Conservation (phyloP, 1,140 invertebrate genomes). For the Hyles euphorbiae region DNA sequence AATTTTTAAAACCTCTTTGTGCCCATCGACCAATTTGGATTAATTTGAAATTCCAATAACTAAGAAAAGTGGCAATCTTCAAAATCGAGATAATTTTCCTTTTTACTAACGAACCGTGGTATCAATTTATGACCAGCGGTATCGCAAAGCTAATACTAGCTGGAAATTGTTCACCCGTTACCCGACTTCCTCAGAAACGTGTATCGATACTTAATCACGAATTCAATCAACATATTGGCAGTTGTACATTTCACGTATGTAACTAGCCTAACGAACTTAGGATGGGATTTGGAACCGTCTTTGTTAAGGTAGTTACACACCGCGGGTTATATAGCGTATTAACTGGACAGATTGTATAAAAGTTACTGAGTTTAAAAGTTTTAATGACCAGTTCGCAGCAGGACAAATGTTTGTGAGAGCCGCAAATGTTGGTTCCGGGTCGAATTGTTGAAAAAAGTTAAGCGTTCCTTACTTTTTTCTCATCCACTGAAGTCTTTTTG, state of each 20-base stretch:
- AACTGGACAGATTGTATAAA: too few relatives aligned
- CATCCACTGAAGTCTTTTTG: too few relatives aligned
- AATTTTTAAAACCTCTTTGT: neutral
- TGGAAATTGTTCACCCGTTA: slow-evolving; percentile 18
- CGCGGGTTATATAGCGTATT: too few relatives aligned
- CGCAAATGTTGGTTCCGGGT: too few relatives aligned
- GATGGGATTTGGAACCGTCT: neutral
- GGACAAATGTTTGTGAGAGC: too few relatives aligned
- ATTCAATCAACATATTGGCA: slow-evolving; percentile 10
- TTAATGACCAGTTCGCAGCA: too few relatives aligned
- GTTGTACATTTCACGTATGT: neutral
- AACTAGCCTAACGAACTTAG: too few relatives aligned
- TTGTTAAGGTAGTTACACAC: neutral
- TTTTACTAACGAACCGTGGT: slow-evolving; percentile 7
- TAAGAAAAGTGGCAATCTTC: too few relatives aligned
- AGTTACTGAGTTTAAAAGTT: too few relatives aligned
- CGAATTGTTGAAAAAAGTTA: too few relatives aligned
- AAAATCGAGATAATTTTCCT: slow-evolving; percentile 1
- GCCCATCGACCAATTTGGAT: neutral
- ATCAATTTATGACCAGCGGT: slow-evolving; percentile 8
- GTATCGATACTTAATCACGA: slow-evolving; percentile 13
- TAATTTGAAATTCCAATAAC: slow-evolving; percentile 1
- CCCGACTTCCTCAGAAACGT: slow-evolving; percentile 11
- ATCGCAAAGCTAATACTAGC: slow-evolving; percentile 3
- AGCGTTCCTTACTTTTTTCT: too few relatives aligned